Evolutionary conservation across 2,113 vertebrate genomes (phyloP).

Genomic region (Triplophysa dalaica): DNA sequence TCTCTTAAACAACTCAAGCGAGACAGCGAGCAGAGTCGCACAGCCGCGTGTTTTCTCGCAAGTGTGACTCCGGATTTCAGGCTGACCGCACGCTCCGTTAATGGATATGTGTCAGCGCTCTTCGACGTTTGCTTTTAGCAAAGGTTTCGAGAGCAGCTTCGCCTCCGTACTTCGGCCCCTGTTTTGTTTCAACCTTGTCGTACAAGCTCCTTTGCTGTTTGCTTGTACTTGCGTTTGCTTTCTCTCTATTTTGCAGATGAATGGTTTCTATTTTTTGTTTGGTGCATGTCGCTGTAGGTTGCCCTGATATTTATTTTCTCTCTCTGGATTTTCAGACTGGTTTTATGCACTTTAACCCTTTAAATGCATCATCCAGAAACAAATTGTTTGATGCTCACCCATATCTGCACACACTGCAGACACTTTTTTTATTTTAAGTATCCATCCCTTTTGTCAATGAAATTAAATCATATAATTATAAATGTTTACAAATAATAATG

Average conservation of each 20-base stretch:
- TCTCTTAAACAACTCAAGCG: constrained; percentile 63
- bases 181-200: constrained; percentile 60
- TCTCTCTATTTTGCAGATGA: constrained; percentile 45
- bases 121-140: constrained; percentile 53
- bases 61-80: constrained; percentile 52
- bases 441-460: too few species aligned
- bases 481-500: too few species aligned
- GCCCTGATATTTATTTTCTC: constrained; percentile 39
- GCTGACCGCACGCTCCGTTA: constrained; percentile 47
- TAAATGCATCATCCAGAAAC: too few species aligned
- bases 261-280: constrained; percentile 55
- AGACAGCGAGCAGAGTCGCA: constrained; percentile 41
- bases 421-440: too few species aligned
- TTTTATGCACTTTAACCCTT: too few species aligned
- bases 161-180: constrained; percentile 34
- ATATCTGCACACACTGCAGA: too few species aligned
- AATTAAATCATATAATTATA: too few species aligned
- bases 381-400: too few species aligned
- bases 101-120: constrained; percentile 58
- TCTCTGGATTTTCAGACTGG: not conserved
- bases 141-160: constrained; percentile 35
- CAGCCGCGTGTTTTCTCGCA: constrained; percentile 46
- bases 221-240: constrained; percentile 44
- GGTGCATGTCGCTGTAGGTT: constrained; percentile 37
- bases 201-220: constrained; percentile 58